Base-by-base conservation (phyloP, 2,797 vertebrate species). In the Sylvilagus floridanus region DNA sequence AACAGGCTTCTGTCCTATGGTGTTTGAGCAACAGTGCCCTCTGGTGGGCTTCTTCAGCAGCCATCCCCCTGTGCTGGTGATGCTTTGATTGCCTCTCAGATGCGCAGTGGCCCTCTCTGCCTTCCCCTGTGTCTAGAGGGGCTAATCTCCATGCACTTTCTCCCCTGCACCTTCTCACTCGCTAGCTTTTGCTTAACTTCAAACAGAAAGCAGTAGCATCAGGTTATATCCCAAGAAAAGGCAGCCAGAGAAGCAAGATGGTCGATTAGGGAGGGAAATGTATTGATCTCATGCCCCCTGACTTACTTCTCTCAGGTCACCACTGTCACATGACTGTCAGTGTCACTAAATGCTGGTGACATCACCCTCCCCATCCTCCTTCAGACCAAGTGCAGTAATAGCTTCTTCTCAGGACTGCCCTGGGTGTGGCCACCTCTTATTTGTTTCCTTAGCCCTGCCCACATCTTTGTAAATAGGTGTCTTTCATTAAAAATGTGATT, bases 31-130 rank as follows among this genome's bases (percentile, higher is more conserved):
- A 7, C 17, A 52, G 22, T 2, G 22, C 21, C 28, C 19, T 16
- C 10, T 5, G 8, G 0, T 21, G 94, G 65, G 50, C 22, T 37
- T 87, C 57, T 75, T 52, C 52, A 16, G 35, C 10, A 42, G n/a
- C 52, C 65, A 37, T 32, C 32, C n/a, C 19, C 17, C 60, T 32
- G 28, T 35, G 19, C 32, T 37, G 42, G 30, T 11, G 28, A 63
- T n/a, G 5, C 8, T 79, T 47, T 0, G 0, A 13, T 11, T n/a
- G 17, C 19, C 32, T 82, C 42, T 37, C 4, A 1, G 7, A 9
- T 50, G 13, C 6, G 14, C 2, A 37, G 0, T 0, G n/a, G 37
- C 16, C 7, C 10, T 73, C 21, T 13, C 0, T 54, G 7, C 0
- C 13, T 52, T 63, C 11, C 4, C 69, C 4, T 79, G 7, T 16